Evolutionary conservation across 1,140 invertebrate genomes (phyloP), one percentile per base, ranked within the genome.

Genomic region (Drosophila carrolli): DNA sequence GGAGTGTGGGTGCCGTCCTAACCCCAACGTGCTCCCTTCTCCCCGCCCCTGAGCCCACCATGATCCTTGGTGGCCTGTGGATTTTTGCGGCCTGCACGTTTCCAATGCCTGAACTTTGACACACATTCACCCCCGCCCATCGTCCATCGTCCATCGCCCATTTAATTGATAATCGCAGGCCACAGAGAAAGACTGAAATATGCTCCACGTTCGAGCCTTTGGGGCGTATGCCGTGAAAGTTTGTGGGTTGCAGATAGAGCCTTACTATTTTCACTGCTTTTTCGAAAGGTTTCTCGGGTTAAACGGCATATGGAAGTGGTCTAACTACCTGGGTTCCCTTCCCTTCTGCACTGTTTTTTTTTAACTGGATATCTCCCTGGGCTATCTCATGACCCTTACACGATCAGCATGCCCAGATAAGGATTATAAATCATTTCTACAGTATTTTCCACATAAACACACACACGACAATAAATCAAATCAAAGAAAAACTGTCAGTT

Each of bases 391-490:
- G 73, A 76, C 73, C 73, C 72, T 50, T 58, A 88, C 83, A 88
- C 80, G 83, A 89, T 88, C 83, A 70, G 84, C 55, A 65, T 44
- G 68, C 53, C 16, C 50, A 80, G 83, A 88, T 88, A 88, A 89
- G 84, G 84, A 88, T 89, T 88, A 88, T 88, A 88, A 88, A 88
- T 88, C 84, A 88, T 89, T 83, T 88, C 46, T 79, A 79, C 77
- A 76, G 78, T 88, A 82, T 86, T 86, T 86, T 86, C 78, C 82
- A 88, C 82, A 81, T 62, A 62, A 63, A 63, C 81, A 86, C 54
- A 73, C 43, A 67, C 29, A 51, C 46, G 80, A 82, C 54, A 77
- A 88, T 88, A 88, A 88, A 88, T 88, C 84, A 88, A 89, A 68
- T 44, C 40, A 10, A 44, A 46, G 59, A 61, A 63, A 88, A 81